Evolutionary conservation across 2,888 invertebrate genomes (phyloP), one percentile per base, ranked within the genome.

Genomic region (Zelleria hepariella): DNA sequence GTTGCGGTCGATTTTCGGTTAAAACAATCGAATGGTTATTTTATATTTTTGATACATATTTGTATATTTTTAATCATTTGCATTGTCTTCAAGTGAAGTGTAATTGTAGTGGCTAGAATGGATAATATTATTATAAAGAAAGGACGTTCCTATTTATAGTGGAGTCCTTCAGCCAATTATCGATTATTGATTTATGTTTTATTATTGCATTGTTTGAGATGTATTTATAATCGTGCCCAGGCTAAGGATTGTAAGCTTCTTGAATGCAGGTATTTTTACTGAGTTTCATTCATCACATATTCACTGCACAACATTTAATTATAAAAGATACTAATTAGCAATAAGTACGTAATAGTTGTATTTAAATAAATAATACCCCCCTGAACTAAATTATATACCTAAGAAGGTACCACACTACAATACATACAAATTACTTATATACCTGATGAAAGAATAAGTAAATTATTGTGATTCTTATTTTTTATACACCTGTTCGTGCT

Each of bases 161-260:
- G 67, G 65, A 71, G 73, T 64, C 78, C 77, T 79, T 76, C 73
- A 62, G 59, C 65, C 63, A n/a, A n/a, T n/a, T n/a, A n/a, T n/a
- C n/a, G n/a, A 65, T 70, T 80, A 79, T 81, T 75, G 78, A 77
- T 81, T 77, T 66, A n/a, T 63, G 69, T 70, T 51, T 51, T 20
- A 73, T 67, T 70, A 73, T 67, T 70, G 72, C 66, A 72, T 71
- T 68, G 62, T 64, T 65, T 62, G 66, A 63, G 61, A 62, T 68
- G 62, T n/a, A 18, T 51, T 21, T 5, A 23, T 51, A 51, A 4
- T 51, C 1, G 21, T 15, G 23, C 21, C 21, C n/a, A n/a, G n/a
- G n/a, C n/a, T n/a, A n/a, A n/a, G n/a, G n/a, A n/a, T n/a, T 18
- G 10, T 23, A 23, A 21, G 18, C 10, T 21, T 21, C 20, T 51